Percentiles rank a stretch among this genome's conserved stretches.
These are phyloP conservation scores for Pangasianodon gigas DNA, from an alignment of 2,113 vertebrate species.

Conservation along the genomic window DNA sequence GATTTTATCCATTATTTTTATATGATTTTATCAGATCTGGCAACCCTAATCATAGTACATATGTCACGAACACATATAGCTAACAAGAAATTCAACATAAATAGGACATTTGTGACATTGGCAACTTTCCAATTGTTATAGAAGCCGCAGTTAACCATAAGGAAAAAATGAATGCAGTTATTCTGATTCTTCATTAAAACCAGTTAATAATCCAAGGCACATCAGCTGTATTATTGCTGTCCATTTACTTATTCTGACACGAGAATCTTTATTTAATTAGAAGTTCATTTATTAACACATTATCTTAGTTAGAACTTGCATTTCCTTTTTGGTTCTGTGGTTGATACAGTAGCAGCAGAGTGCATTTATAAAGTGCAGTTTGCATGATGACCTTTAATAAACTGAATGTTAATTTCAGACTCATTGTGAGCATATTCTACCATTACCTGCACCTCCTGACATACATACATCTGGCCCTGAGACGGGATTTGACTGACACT, in stretches of 20 bases:
- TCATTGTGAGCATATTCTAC: not conserved
- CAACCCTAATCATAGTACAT: not conserved
- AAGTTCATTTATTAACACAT: not conserved
- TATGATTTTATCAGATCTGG: not conserved
- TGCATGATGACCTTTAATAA: not conserved
- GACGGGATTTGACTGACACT: not conserved
- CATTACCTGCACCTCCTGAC: not conserved
- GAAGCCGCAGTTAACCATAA: not conserved
- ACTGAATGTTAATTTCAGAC: not conserved
- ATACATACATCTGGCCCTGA: not conserved
- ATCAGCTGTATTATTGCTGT: not conserved
- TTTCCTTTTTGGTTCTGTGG: not conserved
- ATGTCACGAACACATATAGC: not conserved
- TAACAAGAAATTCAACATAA: constrained; percentile 12
- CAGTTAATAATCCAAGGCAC: not conserved
- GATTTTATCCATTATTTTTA: not conserved
- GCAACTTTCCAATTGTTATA: not conserved
- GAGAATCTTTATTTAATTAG: not conserved
- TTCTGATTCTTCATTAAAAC: not conserved
- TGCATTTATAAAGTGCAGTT: not conserved
- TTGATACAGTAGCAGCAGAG: not conserved
- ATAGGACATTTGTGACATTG: constrained; percentile 1
- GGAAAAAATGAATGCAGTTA: not conserved
- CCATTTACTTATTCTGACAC: not conserved
- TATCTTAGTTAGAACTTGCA: not conserved